Evolutionary conservation across 2,888 invertebrate species (phyloP).

Genomic region (Tetragonula carbonaria): DNA sequence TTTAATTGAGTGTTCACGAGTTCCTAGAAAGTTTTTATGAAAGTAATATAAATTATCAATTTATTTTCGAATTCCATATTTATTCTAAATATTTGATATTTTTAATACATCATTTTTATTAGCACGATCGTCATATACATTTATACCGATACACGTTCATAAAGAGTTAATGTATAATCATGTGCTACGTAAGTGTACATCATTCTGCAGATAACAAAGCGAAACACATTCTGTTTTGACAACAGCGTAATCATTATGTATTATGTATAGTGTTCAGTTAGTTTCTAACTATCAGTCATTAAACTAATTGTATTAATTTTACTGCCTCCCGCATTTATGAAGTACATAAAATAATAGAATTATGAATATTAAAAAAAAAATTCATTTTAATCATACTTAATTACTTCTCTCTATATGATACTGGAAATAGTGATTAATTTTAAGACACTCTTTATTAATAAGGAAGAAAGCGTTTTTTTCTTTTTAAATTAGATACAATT

Average conservation of each 20-base stretch:
- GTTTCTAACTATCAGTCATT: slow-evolving; percentile 30
- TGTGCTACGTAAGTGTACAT: slow-evolving; percentile 25
- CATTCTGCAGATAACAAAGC: slow-evolving; percentile 4
- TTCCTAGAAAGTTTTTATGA: slow-evolving; percentile 66
- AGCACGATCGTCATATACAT: not conserved
- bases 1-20: slow-evolving; percentile 51
- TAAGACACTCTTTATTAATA: not conserved
- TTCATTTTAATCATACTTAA: not conserved
- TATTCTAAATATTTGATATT: slow-evolving; percentile 35
- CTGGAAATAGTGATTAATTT: not conserved
- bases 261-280: slow-evolving; percentile 26
- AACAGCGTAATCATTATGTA: slow-evolving; percentile 28
- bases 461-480: not conserved
- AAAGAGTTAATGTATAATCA: slow-evolving; percentile 5
- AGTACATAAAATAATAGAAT: slow-evolving; percentile 5
- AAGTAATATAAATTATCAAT: too few relatives aligned
- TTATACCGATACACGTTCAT: slow-evolving; percentile 3
- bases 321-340: slow-evolving; percentile 22
- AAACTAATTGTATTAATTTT: slow-evolving; percentile 21
- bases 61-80: slow-evolving; percentile 29
- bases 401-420: not conserved
- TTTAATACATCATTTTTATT: slow-evolving; percentile 7
- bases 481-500: not conserved
- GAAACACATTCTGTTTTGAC: not conserved
- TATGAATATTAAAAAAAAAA: not conserved